These are phyloP conservation scores for Chlorodrepanis virens DNA, from an alignment of 2,113 vertebrate genomes.

Conservation along the genomic window DNA sequence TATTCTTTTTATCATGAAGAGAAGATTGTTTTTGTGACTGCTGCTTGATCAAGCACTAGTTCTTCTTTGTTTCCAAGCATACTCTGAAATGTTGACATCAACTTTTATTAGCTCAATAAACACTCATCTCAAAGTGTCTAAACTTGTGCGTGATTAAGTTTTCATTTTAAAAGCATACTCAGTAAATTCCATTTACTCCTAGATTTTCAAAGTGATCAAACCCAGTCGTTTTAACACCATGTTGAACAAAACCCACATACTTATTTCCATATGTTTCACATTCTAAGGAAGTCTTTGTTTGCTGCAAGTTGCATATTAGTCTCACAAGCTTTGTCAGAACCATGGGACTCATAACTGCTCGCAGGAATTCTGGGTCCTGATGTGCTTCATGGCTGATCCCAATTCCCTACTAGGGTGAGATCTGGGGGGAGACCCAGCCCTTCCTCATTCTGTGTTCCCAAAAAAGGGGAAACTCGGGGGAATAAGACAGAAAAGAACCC, in stretches of 20 bases:
- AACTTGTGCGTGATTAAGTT: background rate
- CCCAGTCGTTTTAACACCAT: background rate
- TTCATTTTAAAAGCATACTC: background rate
- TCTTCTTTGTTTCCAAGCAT: conserved; percentile 40
- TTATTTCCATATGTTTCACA: background rate
- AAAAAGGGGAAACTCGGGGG: background rate
- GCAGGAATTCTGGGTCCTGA: background rate
- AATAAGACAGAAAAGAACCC: background rate
- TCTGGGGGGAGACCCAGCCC: background rate
- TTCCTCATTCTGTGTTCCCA: background rate
- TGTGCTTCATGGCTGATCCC: background rate
- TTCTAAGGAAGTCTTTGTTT: background rate
- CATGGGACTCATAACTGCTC: fast-evolving
- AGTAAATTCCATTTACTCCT: background rate
- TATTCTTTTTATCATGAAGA: conserved; percentile 58
- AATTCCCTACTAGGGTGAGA: background rate
- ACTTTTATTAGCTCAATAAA: conserved; percentile 46
- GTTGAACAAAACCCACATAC: background rate
- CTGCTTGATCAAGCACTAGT: conserved; percentile 54
- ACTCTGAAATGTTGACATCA: conserved; percentile 52
- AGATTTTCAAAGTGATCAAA: conserved; percentile 46
- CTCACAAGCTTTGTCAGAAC: background rate
- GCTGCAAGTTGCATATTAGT: background rate
- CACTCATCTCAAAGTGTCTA: conserved; percentile 31
- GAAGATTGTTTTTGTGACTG: conserved; percentile 56